phyloP scores from a whole-genome alignment of 2,797 vertebrate species.

The Hybognathus amarus region DNA sequence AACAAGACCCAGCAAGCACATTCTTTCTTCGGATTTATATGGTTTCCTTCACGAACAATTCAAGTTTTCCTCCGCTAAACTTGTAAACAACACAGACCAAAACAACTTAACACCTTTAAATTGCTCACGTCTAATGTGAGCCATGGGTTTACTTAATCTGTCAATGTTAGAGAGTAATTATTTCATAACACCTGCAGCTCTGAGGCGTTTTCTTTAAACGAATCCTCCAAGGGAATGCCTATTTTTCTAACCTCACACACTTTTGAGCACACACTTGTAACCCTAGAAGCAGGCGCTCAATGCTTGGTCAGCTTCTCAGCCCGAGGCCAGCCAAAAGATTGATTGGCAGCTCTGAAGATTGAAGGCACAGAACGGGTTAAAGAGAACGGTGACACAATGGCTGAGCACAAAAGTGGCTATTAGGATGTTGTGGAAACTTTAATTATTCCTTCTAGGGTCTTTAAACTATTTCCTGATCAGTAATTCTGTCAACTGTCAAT shows the following conservation, averaged over 20 bases:
- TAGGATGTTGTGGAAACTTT: constrained; percentile 19
- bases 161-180: background rate
- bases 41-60: constrained; percentile 29
- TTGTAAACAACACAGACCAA: constrained; percentile 31
- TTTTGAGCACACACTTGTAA: constrained; percentile 43
- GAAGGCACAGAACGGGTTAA: constrained; percentile 19
- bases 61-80: constrained; percentile 26
- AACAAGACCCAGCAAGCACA: constrained; percentile 46
- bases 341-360: background rate
- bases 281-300: constrained; percentile 6
- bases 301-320: constrained; percentile 36
- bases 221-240: constrained; percentile 22
- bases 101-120: constrained; percentile 31
- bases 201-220: constrained; percentile 47
- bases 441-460: background rate
- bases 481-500: constrained; percentile 10
- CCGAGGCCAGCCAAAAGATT: constrained; percentile 1
- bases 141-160: background rate
- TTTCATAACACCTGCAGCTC: constrained; percentile 46
- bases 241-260: constrained; percentile 48
- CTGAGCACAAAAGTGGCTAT: background rate
- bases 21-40: constrained; percentile 47
- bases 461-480: constrained; percentile 29
- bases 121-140: background rate
- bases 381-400: background rate